Evolutionary conservation across 2,888 invertebrate species (phyloP), one percentile per base, ranked within the genome.

Genomic region (Kuschelorhynchus macadamiae): DNA sequence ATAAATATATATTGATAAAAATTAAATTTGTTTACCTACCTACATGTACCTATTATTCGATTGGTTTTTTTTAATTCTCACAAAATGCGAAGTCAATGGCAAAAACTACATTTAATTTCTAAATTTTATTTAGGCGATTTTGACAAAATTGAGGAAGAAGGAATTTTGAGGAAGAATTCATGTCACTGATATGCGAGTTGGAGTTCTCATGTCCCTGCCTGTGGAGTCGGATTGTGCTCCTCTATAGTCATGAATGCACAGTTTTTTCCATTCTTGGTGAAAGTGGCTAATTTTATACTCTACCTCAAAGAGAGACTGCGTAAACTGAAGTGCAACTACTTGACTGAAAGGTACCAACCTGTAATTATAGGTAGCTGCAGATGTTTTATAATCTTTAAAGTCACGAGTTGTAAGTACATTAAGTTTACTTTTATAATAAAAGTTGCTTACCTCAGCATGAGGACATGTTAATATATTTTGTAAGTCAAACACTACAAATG

Each of bases 321-420:
- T 17, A 32, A 60, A 60, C 14, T 21, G 49, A 8, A 60, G 36
- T 16, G 46, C 47, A 47, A 33, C 46, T 63, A 42, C 16, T 16
- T 12, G 17, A 63, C 42, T 18, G 64, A 25, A 25, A 7, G 25
- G 25, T 25, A 25, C 25, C 3, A 25, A 5, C 7, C 7, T 25
- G 7, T 25, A 64, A 16, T 46, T 60, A 20, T 7, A 21, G 9
- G 12, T 12, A 3, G 25, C 17, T 11, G 64, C 25, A 57, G 14
- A 60, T n/a, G 42, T 4, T 25, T 60, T 44, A 30, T 52, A 59
- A 61, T 64, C 32, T 42, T 11, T 30, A 39, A 49, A 65, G 42
- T 65, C 59, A 25, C 44, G 77, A 65, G 17, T 55, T 55, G 33
- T 55, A 41, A 21, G n/a, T n/a, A 56, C 56, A 67, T 77, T 47